A percentile compares a stretch with the other conserved stretches of the same genome.
phyloP scores from a whole-genome alignment of 2,888 invertebrate species.

The Cheilosia variabilis region DNA sequence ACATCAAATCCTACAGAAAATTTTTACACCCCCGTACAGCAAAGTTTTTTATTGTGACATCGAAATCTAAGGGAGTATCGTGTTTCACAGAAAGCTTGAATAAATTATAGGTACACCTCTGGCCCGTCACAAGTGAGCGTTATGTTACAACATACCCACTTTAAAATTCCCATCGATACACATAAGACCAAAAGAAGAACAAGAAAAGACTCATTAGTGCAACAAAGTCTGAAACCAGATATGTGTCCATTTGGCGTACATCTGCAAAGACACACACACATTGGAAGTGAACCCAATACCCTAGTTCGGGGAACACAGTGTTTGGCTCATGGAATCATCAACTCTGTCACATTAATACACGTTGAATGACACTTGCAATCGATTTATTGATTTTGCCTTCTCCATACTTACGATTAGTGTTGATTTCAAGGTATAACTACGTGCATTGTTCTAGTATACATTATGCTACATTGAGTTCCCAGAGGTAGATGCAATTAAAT shows the following conservation, averaged over 20 bases:
- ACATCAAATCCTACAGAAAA: too few species aligned
- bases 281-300: conserved; percentile 11
- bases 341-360: conserved; percentile 3
- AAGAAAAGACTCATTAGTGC: background rate
- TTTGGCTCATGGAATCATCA: conserved; percentile 4
- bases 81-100: too few species aligned
- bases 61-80: too few species aligned
- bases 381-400: conserved; percentile 29
- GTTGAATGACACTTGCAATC: conserved; percentile 39
- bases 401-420: background rate
- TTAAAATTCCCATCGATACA: conserved; percentile 2
- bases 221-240: conserved; percentile 9
- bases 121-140: too few species aligned
- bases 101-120: too few species aligned
- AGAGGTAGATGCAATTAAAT: background rate
- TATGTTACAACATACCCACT: background rate
- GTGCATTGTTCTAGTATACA: background rate
- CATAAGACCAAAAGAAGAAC: too few species aligned
- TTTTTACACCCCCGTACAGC: too few species aligned
- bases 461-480: background rate
- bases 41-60: too few species aligned
- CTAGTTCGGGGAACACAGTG: background rate
- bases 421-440: conserved; percentile 15
- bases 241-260: background rate
- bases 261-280: background rate